Evolutionary conservation across 2,797 vertebrate genomes (phyloP).

Genomic region (Schizothorax lantsangensis): DNA sequence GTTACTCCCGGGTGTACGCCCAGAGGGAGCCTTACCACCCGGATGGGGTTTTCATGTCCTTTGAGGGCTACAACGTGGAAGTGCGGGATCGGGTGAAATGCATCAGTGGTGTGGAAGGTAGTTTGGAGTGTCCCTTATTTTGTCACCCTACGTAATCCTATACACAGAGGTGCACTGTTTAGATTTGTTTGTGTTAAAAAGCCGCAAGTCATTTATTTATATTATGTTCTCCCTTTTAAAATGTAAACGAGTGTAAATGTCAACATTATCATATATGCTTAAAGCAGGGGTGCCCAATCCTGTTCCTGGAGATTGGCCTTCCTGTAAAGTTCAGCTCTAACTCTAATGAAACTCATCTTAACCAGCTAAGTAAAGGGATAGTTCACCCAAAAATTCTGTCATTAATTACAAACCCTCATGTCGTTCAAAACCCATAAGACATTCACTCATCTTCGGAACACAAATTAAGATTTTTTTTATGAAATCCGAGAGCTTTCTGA

Average conservation of each 20-base stretch:
- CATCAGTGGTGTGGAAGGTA: constrained; percentile 87
- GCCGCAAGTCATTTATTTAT: background rate
- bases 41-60: constrained; percentile 89
- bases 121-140: background rate
- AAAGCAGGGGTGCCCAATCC: background rate
- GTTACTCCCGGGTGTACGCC: constrained; percentile 86
- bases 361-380: too few relatives aligned
- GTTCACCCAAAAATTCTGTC: too few relatives aligned
- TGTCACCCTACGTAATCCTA: background rate
- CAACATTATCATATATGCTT: background rate
- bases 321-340: too few relatives aligned
- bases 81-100: constrained; percentile 87
- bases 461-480: background rate
- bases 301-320: background rate
- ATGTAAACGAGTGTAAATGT: background rate
- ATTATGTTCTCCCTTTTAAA: background rate
- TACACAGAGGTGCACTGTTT: background rate
- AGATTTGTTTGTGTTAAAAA: background rate
- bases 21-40: constrained; percentile 85
- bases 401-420: too few relatives aligned
- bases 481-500: too few relatives aligned
- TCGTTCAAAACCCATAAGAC: too few relatives aligned
- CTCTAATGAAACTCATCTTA: too few relatives aligned
- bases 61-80: constrained; percentile 89
- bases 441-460: background rate